Evolutionary conservation across 2,888 invertebrate genomes (phyloP).

Genomic region (Troides aeacus): DNA sequence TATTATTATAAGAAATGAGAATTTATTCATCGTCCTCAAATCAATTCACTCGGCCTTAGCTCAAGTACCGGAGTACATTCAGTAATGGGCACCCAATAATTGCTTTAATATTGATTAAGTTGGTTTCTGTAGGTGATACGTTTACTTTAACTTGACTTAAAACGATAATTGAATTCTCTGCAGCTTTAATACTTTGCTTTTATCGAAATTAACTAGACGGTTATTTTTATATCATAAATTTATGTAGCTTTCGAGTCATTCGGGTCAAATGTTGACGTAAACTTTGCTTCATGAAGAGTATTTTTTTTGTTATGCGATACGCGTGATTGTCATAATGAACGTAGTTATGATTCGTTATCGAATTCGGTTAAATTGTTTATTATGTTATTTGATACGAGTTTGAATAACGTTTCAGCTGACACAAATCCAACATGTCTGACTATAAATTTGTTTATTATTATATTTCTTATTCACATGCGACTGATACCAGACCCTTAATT

Average conservation of each 20-base stretch:
- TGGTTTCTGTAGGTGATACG: slow-evolving; percentile 9
- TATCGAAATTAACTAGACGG: slow-evolving; percentile 16
- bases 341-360: background rate
- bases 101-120: slow-evolving; percentile 18
- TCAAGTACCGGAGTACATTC: slow-evolving; percentile 2
- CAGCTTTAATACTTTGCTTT: slow-evolving; percentile 9
- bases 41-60: background rate
- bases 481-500: no score
- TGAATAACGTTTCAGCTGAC: background rate
- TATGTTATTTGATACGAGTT: background rate
- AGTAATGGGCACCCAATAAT: slow-evolving; percentile 17
- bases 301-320: slow-evolving; percentile 2
- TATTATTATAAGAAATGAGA: background rate
- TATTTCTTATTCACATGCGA: no score
- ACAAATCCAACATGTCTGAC: background rate
- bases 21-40: background rate
- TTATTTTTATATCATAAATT: slow-evolving; percentile 13
- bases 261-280: slow-evolving; percentile 6
- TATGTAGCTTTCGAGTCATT: slow-evolving; percentile 4
- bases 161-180: slow-evolving; percentile 15
- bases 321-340: background rate
- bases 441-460: background rate
- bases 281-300: slow-evolving; percentile 6
- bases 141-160: slow-evolving; percentile 9
- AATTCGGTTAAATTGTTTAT: background rate